Evolutionary conservation across 2,797 vertebrate genomes (phyloP).

Genomic region (Tamandua tetradactyla): DNA sequence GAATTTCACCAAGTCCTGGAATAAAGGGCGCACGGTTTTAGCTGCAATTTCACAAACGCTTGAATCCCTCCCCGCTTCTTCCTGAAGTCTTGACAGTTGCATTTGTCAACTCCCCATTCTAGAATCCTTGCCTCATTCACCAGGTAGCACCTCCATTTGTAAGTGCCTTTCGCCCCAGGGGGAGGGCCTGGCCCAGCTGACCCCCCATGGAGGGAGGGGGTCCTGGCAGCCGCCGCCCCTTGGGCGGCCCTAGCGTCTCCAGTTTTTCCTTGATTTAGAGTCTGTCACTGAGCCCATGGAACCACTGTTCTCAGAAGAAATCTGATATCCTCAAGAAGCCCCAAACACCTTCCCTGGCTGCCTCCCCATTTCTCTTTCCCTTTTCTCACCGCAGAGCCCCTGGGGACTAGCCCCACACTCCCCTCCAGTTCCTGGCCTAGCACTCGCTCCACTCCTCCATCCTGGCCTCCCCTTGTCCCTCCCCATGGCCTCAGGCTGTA

Average conservation of each 20-base stretch:
- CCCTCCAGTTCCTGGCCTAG: conserved; percentile 48
- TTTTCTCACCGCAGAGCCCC: conserved; percentile 68
- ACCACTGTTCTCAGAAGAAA: conserved; percentile 70
- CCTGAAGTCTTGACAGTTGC: conserved; percentile 3
- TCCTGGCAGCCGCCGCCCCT: conserved; percentile 67
- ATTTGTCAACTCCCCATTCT: not conserved
- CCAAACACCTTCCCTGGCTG: conserved; percentile 65
- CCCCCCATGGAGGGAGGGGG: conserved; percentile 60
- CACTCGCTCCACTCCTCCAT: conserved; percentile 52
- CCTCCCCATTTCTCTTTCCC: conserved; percentile 55
- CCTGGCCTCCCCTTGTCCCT: conserved; percentile 41
- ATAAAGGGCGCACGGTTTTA: conserved; percentile 27
- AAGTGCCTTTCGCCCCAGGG: conserved; percentile 53
- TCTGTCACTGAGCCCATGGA: conserved; percentile 59
- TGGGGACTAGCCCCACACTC: conserved; percentile 52
- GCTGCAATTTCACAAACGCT: conserved; percentile 21
- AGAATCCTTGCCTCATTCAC: conserved; percentile 3
- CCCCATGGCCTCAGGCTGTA: conserved; percentile 68
- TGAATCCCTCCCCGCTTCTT: not conserved
- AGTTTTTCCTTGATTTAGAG: conserved; percentile 72
- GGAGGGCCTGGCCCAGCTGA: conserved; percentile 18
- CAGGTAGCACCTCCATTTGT: not conserved
- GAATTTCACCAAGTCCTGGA: conserved; percentile 43
- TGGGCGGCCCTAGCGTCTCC: conserved; percentile 12
- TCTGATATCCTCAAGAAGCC: conserved; percentile 68